These are phyloP conservation scores for Alligator mississippiensis DNA, from an alignment of 2,113 vertebrate species.

Conservation along the genomic window DNA sequence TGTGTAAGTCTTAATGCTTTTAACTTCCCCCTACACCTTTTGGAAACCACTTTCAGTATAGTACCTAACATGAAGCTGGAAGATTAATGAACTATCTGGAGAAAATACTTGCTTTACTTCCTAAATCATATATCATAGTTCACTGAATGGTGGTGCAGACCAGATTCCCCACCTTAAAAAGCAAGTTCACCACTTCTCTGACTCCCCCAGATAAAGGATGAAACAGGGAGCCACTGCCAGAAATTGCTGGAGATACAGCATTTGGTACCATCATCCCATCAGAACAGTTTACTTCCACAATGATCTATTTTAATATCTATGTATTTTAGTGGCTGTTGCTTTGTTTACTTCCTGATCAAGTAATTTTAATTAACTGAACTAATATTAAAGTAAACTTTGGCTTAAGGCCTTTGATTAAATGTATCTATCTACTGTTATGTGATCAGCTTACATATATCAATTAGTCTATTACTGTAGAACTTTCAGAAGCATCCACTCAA, in stretches of 20 bases:
- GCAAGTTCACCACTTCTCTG: neutral
- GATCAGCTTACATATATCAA: conserved; percentile 3
- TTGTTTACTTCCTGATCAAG: neutral
- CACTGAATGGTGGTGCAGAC: neutral
- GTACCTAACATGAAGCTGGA: neutral
- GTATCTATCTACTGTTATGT: neutral
- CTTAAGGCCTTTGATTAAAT: neutral
- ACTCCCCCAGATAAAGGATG: neutral
- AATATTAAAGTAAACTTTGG: neutral
- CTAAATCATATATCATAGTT: neutral
- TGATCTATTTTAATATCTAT: neutral
- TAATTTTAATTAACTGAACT: neutral
- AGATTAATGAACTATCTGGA: neutral
- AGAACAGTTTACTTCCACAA: neutral
- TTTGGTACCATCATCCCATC: neutral
- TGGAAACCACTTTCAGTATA: neutral
- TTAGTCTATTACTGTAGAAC: neutral
- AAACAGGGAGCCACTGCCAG: neutral
- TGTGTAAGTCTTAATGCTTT: neutral
- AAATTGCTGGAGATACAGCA: neutral
- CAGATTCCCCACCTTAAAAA: neutral
- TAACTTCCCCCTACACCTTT: neutral
- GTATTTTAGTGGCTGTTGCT: neutral
- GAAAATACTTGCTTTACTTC: neutral
- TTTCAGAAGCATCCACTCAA: conserved; percentile 28